A percentile compares a stretch with the other conserved stretches of the same genome.
Conservation (phyloP, 2,888 invertebrate genomes). For the Allacma fusca region DNA sequence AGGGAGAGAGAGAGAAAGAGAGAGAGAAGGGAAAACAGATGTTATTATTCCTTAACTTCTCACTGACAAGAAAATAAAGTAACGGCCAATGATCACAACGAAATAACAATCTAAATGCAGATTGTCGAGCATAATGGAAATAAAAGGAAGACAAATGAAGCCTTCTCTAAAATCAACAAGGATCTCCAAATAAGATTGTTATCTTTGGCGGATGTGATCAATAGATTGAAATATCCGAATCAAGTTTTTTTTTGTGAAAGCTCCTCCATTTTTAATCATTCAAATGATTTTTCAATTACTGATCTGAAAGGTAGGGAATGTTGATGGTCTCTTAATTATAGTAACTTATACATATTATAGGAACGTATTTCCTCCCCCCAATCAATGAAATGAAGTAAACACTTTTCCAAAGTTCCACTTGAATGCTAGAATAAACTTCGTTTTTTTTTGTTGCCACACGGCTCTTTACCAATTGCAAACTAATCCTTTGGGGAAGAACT, state of each 20-base stretch:
- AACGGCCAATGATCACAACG: conserved; percentile 28
- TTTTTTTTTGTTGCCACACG: too few relatives aligned
- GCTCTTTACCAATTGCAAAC: too few relatives aligned
- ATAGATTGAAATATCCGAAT: conserved; percentile 30
- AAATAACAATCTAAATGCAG: conserved; percentile 20
- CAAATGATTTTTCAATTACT: too few relatives aligned
- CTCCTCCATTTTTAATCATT: not conserved
- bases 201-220: conserved; percentile 39
- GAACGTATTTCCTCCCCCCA: too few relatives aligned
- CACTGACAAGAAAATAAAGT: conserved; percentile 30
- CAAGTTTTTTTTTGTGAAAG: too few relatives aligned
- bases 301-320: too few relatives aligned
- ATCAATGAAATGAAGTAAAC: too few relatives aligned
- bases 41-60: conserved; percentile 28
- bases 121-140: not conserved
- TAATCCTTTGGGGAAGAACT: too few relatives aligned
- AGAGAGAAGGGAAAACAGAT: conserved; percentile 20
- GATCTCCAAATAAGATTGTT: conserved; percentile 37
- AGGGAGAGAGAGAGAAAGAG: conserved; percentile 21
- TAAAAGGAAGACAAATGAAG: conserved; percentile 18
- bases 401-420: too few relatives aligned
- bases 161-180: conserved; percentile 30
- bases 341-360: too few relatives aligned
- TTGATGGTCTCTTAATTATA: too few relatives aligned
- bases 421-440: too few relatives aligned